These are phyloP conservation scores for Myotis brandtii DNA, from an alignment of 2,113 vertebrate genomes.

Conservation along the genomic window DNA sequence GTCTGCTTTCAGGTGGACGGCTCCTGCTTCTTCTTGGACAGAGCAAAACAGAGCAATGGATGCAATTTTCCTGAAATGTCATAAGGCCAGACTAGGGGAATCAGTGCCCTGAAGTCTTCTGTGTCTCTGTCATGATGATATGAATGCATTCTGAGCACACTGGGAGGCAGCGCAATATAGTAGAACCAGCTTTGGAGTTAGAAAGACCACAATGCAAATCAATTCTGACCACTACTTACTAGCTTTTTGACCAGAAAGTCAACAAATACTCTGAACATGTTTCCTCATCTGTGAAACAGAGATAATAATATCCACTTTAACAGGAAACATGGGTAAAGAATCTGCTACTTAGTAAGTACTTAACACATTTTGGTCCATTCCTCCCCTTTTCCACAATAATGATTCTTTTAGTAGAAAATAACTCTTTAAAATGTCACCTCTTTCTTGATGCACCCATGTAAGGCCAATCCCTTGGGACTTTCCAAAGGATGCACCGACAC, in stretches of 20 bases:
- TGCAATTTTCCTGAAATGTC: slow-evolving; percentile 17
- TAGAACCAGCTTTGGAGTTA: neutral
- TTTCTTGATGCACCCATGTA: neutral
- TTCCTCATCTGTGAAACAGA: slow-evolving; percentile 41
- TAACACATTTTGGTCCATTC: neutral
- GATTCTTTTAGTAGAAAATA: slow-evolving; percentile 5
- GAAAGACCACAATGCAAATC: slow-evolving; percentile 44
- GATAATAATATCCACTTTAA: neutral
- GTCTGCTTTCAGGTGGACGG: slow-evolving; percentile 18
- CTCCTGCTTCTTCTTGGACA: slow-evolving; percentile 21
- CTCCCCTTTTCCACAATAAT: neutral
- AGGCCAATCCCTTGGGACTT: neutral
- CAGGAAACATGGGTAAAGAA: slow-evolving; percentile 5
- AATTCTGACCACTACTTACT: neutral
- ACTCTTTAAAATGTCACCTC: neutral
- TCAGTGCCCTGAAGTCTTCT: neutral
- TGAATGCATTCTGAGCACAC: neutral
- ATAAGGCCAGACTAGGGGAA: neutral
- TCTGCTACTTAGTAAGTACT: neutral
- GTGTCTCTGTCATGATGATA: neutral
- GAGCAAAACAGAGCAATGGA: slow-evolving; percentile 9
- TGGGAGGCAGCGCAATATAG: neutral
- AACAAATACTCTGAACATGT: neutral
- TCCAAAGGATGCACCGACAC: neutral
- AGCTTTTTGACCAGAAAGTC: slow-evolving; percentile 35